A percentile compares a stretch with the other conserved stretches of the same genome.
Evolutionary conservation across 2,797 vertebrate genomes (phyloP).

Genomic region (Silurus lanzhouensis): DNA sequence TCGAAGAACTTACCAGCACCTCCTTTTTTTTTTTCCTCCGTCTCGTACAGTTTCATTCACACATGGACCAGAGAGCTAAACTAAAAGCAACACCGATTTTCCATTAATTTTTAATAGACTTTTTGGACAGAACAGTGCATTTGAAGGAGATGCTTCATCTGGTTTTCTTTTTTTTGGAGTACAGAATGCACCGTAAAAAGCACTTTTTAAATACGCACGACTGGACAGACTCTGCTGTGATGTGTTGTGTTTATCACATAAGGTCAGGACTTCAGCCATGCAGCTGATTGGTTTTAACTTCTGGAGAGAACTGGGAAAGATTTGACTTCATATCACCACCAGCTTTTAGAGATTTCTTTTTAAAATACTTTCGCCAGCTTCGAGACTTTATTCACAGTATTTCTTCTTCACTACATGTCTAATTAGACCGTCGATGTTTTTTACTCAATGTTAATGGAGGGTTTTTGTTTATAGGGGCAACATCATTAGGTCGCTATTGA

Average conservation of each 20-base stretch:
- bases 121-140: background rate
- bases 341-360: background rate
- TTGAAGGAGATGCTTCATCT: background rate
- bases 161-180: background rate
- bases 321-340: background rate
- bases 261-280: background rate
- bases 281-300: slow-evolving; percentile 1
- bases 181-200: slow-evolving; percentile 8
- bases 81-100: background rate
- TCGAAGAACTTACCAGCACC: slow-evolving; percentile 35
- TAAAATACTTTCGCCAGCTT: background rate
- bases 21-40: background rate
- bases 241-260: background rate
- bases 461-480: background rate
- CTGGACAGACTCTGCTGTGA: background rate
- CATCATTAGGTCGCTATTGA: background rate
- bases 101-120: background rate
- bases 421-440: background rate
- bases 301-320: background rate
- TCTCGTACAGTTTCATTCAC: background rate
- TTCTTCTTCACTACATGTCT: background rate
- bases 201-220: background rate
- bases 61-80: background rate
- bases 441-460: no score
- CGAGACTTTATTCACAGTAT: background rate